phyloP scores from a whole-genome alignment of 2,113 vertebrate species.

The Etheostoma spectabile region DNA sequence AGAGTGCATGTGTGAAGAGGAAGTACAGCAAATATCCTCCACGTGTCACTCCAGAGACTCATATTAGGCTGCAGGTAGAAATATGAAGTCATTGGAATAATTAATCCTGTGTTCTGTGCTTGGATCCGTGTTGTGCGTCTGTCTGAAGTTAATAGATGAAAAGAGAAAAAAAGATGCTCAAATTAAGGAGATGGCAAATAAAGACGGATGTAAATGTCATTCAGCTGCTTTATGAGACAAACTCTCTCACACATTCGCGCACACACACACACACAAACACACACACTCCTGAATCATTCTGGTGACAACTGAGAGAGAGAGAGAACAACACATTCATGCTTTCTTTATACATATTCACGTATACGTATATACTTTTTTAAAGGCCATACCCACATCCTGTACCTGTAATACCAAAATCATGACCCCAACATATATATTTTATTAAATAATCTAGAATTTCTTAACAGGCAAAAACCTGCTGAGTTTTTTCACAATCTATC shows the following conservation, averaged over 20 bases:
- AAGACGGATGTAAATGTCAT: constrained; percentile 38
- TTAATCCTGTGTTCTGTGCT: constrained; percentile 15
- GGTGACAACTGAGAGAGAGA: constrained; percentile 19
- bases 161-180: constrained; percentile 6
- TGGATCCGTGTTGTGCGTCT: constrained; percentile 15
- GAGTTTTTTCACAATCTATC: too few relatives aligned
- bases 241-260: too few relatives aligned
- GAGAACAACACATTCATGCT: not conserved
- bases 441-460: not conserved
- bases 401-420: not conserved
- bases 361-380: not conserved
- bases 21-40: constrained; percentile 33
- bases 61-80: constrained; percentile 32
- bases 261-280: too few relatives aligned
- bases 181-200: constrained; percentile 19
- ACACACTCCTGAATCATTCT: constrained; percentile 22
- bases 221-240: not conserved
- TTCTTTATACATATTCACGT: constrained; percentile 10
- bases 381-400: constrained; percentile 10
- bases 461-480: not conserved
- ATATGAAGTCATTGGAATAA: constrained; percentile 31
- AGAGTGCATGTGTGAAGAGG: constrained; percentile 4
- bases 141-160: constrained; percentile 27
- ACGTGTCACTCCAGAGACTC: constrained; percentile 26
- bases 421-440: constrained; percentile 5